phyloP scores from a whole-genome alignment of 2,113 vertebrate species.

The Amblyornis subalaris region DNA sequence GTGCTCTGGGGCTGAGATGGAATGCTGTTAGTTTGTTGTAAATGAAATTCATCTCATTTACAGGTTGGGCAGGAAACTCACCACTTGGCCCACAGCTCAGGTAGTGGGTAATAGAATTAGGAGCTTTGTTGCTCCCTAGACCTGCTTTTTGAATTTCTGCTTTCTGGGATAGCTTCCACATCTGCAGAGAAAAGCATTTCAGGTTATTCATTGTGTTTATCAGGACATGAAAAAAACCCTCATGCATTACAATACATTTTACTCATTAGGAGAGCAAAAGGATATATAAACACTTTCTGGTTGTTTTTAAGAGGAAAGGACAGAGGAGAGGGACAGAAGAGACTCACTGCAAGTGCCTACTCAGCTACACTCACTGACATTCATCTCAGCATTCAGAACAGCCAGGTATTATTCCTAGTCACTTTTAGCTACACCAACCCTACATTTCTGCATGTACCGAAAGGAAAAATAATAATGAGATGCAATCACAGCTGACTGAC shows the following conservation, averaged over 20 bases:
- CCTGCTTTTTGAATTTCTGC: constrained; percentile 97
- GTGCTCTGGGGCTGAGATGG: constrained; percentile 62
- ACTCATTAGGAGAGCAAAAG: constrained; percentile 25
- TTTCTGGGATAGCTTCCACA: constrained; percentile 91
- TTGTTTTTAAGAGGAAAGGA: background rate
- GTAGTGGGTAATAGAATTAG: constrained; percentile 84
- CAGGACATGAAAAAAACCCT: constrained; percentile 43
- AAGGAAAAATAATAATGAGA: background rate
- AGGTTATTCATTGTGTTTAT: constrained; percentile 77
- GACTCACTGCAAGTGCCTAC: background rate
- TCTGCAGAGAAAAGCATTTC: constrained; percentile 97
- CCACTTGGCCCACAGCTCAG: constrained; percentile 87
- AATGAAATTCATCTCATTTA: constrained; percentile 78
- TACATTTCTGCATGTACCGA: background rate
- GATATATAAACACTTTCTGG: background rate
- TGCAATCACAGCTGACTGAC: background rate
- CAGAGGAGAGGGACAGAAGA: constrained; percentile 23
- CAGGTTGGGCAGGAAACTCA: constrained; percentile 84
- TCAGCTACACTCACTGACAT: background rate
- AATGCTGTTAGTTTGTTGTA: constrained; percentile 76
- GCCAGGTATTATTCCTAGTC: background rate
- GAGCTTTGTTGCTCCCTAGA: constrained; percentile 94
- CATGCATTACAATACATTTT: constrained; percentile 54
- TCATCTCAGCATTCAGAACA: background rate
- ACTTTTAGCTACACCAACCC: background rate